Conservation (phyloP, 1,140 invertebrate species). For the Drosophila subobscura region DNA sequence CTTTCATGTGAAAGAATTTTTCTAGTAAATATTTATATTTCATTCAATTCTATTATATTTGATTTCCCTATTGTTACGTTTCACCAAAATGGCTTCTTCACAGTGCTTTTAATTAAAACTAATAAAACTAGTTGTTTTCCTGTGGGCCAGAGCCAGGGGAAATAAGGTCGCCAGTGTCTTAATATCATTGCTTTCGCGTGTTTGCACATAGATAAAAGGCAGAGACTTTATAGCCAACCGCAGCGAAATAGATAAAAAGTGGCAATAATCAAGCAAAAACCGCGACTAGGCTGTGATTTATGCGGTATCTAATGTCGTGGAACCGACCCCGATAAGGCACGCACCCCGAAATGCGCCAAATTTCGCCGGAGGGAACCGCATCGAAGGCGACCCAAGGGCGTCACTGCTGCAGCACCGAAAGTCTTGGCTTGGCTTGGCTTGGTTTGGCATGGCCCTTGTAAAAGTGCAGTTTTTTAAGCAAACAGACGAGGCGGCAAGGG, state of each 20-base stretch:
- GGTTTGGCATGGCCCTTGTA: slow-evolving; percentile 2
- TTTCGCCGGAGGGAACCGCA: slow-evolving; percentile 25
- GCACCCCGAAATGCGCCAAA: slow-evolving; percentile 54
- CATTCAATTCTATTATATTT: no score
- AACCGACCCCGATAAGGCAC: slow-evolving; percentile 64
- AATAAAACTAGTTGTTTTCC: slow-evolving; percentile 44
- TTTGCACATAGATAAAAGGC: slow-evolving; percentile 75
- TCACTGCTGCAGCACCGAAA: no score
- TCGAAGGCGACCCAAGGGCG: slow-evolving; percentile 14
- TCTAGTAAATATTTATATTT: no score
- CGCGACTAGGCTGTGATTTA: slow-evolving; percentile 76
- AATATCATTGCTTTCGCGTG: slow-evolving; percentile 60
- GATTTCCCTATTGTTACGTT: not conserved
- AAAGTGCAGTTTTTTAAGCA: slow-evolving; percentile 54
- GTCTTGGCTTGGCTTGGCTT: not conserved
- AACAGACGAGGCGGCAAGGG: not conserved
- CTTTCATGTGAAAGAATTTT: no score
- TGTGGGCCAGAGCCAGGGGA: slow-evolving; percentile 26
- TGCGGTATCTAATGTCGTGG: slow-evolving; percentile 69
- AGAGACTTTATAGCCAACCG: slow-evolving; percentile 70
- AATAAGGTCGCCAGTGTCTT: slow-evolving; percentile 75
- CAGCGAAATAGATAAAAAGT: slow-evolving; percentile 74
- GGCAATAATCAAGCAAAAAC: slow-evolving; percentile 63
- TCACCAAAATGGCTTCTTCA: not conserved
- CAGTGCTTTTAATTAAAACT: slow-evolving; percentile 51